Conservation (phyloP, 2,888 invertebrate species). For the Zhuqinia jingwanae region DNA sequence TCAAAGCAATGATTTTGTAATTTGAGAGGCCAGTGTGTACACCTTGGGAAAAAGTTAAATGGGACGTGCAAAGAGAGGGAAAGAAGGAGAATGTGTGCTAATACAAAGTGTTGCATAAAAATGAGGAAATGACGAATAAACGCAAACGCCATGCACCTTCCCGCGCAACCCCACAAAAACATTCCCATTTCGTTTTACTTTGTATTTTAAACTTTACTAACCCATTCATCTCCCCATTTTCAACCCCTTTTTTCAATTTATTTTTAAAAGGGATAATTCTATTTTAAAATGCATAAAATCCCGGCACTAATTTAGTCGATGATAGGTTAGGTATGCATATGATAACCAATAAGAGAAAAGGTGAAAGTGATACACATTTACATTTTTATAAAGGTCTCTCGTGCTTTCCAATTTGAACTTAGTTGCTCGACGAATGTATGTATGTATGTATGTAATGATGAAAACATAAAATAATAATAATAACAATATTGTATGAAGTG, state of each 20-base stretch:
- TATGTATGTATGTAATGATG: neutral
- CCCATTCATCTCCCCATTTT: neutral
- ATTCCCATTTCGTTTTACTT: neutral
- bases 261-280: neutral
- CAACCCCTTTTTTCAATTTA: slow-evolving; percentile 29
- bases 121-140: slow-evolving; percentile 10
- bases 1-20: slow-evolving; percentile 58
- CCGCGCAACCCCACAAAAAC: neutral
- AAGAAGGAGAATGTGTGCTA: slow-evolving; percentile 58
- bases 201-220: neutral
- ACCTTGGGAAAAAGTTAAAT: slow-evolving; percentile 45
- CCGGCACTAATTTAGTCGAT: slow-evolving; percentile 34
- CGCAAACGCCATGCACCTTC: neutral
- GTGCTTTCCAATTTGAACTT: neutral
- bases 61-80: too few species aligned
- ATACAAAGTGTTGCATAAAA: slow-evolving; percentile 23
- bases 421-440: too few species aligned
- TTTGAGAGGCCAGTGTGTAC: slow-evolving; percentile 24
- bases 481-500: neutral
- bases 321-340: neutral
- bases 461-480: neutral
- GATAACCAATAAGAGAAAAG: neutral
- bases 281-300: slow-evolving; percentile 56
- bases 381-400: slow-evolving; percentile 19
- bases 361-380: slow-evolving; percentile 21